Percentiles rank a stretch among this genome's conserved stretches.
Evolutionary conservation across 2,113 vertebrate genomes (phyloP).

Genomic region (Cryptomyrus ogoouensis): DNA sequence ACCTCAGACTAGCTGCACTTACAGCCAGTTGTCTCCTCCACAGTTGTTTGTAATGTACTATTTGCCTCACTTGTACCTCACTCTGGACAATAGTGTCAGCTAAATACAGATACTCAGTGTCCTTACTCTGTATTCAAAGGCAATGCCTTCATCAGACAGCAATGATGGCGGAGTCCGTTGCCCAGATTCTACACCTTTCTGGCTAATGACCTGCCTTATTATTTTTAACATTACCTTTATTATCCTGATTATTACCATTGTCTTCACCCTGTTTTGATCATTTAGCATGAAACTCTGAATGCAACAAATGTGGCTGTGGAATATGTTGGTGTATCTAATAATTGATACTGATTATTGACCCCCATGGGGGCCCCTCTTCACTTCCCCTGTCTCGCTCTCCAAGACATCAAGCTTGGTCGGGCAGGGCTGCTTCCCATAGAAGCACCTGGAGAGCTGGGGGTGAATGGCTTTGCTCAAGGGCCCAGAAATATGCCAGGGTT

Average conservation of each 20-base stretch:
- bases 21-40: not conserved
- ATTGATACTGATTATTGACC: no score
- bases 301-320: not conserved
- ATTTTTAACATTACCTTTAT: not conserved
- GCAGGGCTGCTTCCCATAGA: no score
- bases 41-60: not conserved
- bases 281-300: not conserved
- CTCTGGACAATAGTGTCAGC: not conserved
- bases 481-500: no score
- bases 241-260: not conserved
- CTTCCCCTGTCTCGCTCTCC: no score
- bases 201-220: not conserved
- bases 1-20: not conserved
- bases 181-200: not conserved
- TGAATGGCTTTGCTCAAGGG: no score
- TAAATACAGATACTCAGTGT: not conserved
- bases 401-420: no score
- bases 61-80: not conserved
- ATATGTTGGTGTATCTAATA: not conserved
- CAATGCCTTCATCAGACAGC: not conserved
- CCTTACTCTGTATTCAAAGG: not conserved
- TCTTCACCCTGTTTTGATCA: not conserved
- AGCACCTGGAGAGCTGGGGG: no score
- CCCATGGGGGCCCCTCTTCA: no score
- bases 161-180: not conserved